These are phyloP conservation scores for Crax fasciolata DNA, from an alignment of 2,797 vertebrate genomes.

Conservation along the genomic window DNA sequence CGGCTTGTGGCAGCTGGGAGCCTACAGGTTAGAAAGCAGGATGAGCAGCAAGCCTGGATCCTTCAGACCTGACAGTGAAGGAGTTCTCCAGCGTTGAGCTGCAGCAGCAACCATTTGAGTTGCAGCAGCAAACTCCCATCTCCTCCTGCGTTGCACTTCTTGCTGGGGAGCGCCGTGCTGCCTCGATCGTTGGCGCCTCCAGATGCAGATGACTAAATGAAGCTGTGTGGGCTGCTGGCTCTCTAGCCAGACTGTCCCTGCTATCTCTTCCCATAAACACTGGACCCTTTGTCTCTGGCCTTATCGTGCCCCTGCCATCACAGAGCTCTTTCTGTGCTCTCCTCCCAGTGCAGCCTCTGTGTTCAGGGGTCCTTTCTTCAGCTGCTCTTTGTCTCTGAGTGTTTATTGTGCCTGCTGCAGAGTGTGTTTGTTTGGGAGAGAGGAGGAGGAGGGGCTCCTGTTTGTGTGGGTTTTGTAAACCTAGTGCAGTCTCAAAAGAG, in stretches of 20 bases:
- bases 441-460: conserved; percentile 46
- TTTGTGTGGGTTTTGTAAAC: conserved; percentile 69
- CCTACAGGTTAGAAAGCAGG: background rate
- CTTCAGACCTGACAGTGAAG: background rate
- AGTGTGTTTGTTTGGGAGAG: conserved; percentile 57
- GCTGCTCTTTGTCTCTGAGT: conserved; percentile 56
- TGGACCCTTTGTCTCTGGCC: conserved; percentile 78
- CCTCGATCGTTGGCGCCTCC: conserved; percentile 13
- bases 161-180: background rate
- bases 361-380: conserved; percentile 78
- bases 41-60: fast-evolving
- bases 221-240: conserved; percentile 66
- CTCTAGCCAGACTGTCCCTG: conserved; percentile 33
- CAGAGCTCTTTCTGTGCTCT: conserved; percentile 79
- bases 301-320: conserved; percentile 52
- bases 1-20: background rate
- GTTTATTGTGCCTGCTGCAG: conserved; percentile 52
- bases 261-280: conserved; percentile 79
- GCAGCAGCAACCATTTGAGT: background rate
- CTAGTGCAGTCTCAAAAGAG: conserved; percentile 55
- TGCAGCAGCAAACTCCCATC: background rate
- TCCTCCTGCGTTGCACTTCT: background rate
- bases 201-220: conserved; percentile 69
- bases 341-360: conserved; percentile 40
- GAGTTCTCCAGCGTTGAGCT: background rate